These are phyloP conservation scores for Phymanthus crucifer DNA, from an alignment of 92 coral and sea anemone species.

Conservation along the genomic window DNA sequence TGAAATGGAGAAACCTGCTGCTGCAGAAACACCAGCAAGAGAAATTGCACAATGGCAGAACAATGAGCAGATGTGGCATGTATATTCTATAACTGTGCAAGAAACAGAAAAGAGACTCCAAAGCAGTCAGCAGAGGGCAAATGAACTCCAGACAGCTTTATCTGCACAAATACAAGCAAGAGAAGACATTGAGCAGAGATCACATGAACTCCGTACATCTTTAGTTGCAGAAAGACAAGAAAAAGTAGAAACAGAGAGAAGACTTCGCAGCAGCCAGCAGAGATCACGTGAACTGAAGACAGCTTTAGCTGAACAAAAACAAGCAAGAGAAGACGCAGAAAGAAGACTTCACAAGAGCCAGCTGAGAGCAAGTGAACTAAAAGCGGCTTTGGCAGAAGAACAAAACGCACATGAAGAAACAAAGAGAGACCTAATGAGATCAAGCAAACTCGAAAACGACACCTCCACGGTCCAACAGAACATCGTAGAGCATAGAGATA, in stretches of 20 bases:
- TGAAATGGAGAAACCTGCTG: not conserved
- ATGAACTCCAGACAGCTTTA: not conserved
- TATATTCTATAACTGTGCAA: too few relatives aligned
- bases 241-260: not conserved
- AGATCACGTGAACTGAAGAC: too few relatives aligned
- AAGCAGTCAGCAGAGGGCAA: slow-evolving; percentile 5
- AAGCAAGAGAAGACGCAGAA: not conserved
- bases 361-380: too few relatives aligned
- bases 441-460: slow-evolving; percentile 5
- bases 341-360: slow-evolving; percentile 16
- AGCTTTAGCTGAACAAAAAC: too few relatives aligned
- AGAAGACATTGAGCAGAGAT: not conserved
- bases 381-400: too few relatives aligned
- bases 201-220: too few relatives aligned
- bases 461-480: slow-evolving; percentile 39
- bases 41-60: too few relatives aligned
- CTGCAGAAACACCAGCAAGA: not conserved
- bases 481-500: not conserved
- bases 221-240: not conserved
- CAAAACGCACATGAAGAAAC: not conserved
- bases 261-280: not conserved
- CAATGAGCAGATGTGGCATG: too few relatives aligned
- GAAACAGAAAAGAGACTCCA: slow-evolving; percentile 22
- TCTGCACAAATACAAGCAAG: too few relatives aligned
- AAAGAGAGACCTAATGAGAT: too few relatives aligned